Base-by-base conservation (phyloP, 2,113 vertebrate genomes). In the Eonycteris spelaea region DNA sequence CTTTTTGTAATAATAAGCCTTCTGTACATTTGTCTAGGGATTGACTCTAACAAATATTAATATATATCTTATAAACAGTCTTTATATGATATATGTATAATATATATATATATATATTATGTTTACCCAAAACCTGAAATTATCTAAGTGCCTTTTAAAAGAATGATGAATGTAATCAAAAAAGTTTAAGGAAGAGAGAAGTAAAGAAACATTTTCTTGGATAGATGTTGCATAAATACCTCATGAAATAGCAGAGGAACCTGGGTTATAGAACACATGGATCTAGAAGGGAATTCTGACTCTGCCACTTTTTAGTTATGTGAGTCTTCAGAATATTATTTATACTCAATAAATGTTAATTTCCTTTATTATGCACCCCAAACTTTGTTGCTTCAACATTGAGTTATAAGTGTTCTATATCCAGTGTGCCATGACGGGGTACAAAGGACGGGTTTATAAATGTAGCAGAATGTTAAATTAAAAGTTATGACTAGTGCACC, bases 381-480 rank as follows among this genome's bases (percentile, higher is more conserved):
- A 57, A 61, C 38, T 79, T 74, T 82, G 12, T 16, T 40, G 28
- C 55, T 70, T 95, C 71, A 94, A 53, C 79, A 67, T 0, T 15
- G 63, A 80, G 45, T 68, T 88, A 45, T 53, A 86, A 78, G 38
- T 57, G 57, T 86, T 83, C 61, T 63, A 15, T 43, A 68, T 78
- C 71, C 68, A 83, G 43, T 94, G 63, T 78, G 40, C 53, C 86
- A 65, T 83, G 71, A 92, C 13, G 28, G 86, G 28, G 61, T 87
- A 92, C 59, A 94, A 94, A 95, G 63, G 28, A 88, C 68, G 30
- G 43, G 45, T 92, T 97, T 83, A 26, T 88, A 95, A 94, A 94
- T 40, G 35, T 55, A 94, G 84, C 33, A 63, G 53, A 71, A 92
- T 40, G 38, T 87, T 85, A 95, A 92, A 82, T 33, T 92, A 16